Base-by-base conservation (phyloP, 2,888 invertebrate species). In the Acleris literana region DNA sequence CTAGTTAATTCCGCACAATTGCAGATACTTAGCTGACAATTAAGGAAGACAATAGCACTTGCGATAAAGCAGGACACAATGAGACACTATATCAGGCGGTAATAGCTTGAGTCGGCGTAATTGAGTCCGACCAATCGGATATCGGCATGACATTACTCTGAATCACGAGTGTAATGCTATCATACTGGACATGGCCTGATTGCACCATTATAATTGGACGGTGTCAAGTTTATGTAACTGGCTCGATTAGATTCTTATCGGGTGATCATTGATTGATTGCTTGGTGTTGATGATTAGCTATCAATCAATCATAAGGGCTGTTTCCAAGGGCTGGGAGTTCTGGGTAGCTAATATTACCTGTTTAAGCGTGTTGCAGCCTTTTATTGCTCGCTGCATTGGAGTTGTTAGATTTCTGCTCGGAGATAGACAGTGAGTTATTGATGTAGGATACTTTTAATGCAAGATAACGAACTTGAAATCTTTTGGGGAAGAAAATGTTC, bases 61-160 rank as follows among this genome's bases (percentile, higher is more conserved):
- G 70, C 70, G 65, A 72, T 76, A 74, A 76, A 75, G 74, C 70
- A 71, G 69, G 77, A 74, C 63, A 74, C 77, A 80, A 78, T 78
- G 77, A 72, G 74, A 77, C 80, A 80, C 79, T 87, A 87, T 83
- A 85, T 87, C 82, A 84, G 70, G 59, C 72, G 69, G 78, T 88
- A 86, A 87, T 86, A 84, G 87, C 80, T 79, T 69, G 76, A 81
- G 80, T 79, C 76, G 72, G 74, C 77, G 79, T 86, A 85, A 88
- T 88, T 83, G 83, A 88, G 82, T 84, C 76, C 72, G 76, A 77
- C 78, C 83, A 82, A 88, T 86, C 80, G 79, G 78, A 84, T 83
- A 80, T 74, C 69, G 75, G 72, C 70, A 74, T 77, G 73, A 77
- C 77, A 79, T 81, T 83, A 80, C 68, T 73, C 73, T 81, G 82